Conservation (phyloP, 2,797 vertebrate species). For the Hypotaenidia okinawae region DNA sequence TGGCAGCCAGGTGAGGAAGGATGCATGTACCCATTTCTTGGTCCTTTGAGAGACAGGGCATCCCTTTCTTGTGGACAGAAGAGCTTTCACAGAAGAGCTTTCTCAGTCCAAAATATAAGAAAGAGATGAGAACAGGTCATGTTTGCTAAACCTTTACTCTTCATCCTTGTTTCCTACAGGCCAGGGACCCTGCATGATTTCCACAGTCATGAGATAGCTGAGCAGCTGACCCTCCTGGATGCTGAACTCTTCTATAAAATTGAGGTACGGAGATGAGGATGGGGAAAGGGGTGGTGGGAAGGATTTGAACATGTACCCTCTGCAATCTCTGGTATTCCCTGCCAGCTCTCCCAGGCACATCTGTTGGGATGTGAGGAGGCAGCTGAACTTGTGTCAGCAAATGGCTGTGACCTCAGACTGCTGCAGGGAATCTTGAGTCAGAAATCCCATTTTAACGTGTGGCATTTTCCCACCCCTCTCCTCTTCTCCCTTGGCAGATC, state of each 20-base stretch:
- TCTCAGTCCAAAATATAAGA: neutral
- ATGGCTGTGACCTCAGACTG: neutral
- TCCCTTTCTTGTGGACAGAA: neutral
- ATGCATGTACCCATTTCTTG: accelerated
- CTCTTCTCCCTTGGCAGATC: slow-evolving; percentile 81
- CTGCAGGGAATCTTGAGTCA: neutral
- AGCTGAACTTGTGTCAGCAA: neutral
- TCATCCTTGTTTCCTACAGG: slow-evolving; percentile 72
- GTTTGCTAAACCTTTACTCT: neutral
- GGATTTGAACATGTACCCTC: neutral
- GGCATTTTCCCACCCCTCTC: neutral
- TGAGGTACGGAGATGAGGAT: slow-evolving; percentile 79
- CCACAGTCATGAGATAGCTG: slow-evolving; percentile 96
- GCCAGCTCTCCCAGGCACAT: neutral
- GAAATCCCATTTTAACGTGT: neutral
- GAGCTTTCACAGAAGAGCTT: neutral
- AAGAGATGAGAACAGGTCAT: neutral
- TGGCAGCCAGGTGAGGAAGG: slow-evolving; percentile 90
- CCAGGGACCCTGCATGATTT: slow-evolving; percentile 97
- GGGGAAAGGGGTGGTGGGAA: neutral
- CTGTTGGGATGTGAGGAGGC: neutral
- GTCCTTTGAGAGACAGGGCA: neutral
- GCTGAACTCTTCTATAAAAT: slow-evolving; percentile 99
- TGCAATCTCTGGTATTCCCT: neutral
- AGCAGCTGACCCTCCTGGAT: slow-evolving; percentile 96